Evolutionary conservation across 2,113 vertebrate species (phyloP), one percentile per base, ranked within the genome.

Genomic region (Cranoglanis bouderius): DNA sequence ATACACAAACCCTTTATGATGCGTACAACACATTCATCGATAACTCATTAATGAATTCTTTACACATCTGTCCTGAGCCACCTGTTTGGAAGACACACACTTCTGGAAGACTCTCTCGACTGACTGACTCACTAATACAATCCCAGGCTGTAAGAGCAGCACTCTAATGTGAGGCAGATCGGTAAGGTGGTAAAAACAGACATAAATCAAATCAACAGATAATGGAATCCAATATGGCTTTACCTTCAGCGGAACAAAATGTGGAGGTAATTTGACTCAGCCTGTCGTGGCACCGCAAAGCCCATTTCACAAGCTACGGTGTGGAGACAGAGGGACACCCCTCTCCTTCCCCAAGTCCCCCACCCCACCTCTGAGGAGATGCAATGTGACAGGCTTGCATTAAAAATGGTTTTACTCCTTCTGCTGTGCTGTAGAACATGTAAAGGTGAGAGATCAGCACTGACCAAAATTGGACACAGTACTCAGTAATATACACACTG

Each of bases 121-220:
- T 83, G 65, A 74, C 49, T 59, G 38, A 24, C 55, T 77, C 72
- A 2, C 9, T 53, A 85, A 35, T 26, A 19, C 32, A 57, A 16
- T 55, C 19, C 19, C 35, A n/a, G 43, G 6, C 38, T 63, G 29
- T 63, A 80, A 46, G 67, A 49, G 38, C 59, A 32, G 32, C 13
- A 10, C 43, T 85, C 74, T 55, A 85, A 89, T 70, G 26, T 55
- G 46, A 75, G 24, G 2, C 40, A 70, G 74, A 85, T 43, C 26
- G 7, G 46, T 67, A 59, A 53, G 29, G 74, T 35, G 59, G 59
- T 40, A 85, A 80, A 85, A 81, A 65, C 46, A 75, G 82, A 88
- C n/a, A 84, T 61, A 88, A 88, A 88, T 88, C 24, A 80, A 88
- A 89, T 85, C 83, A 89, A 70, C 26, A 53, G 74, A 89, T 89